These are phyloP conservation scores for Pycnomerus fuliginosus DNA, from an alignment of 2,888 invertebrate genomes.

Conservation along the genomic window DNA sequence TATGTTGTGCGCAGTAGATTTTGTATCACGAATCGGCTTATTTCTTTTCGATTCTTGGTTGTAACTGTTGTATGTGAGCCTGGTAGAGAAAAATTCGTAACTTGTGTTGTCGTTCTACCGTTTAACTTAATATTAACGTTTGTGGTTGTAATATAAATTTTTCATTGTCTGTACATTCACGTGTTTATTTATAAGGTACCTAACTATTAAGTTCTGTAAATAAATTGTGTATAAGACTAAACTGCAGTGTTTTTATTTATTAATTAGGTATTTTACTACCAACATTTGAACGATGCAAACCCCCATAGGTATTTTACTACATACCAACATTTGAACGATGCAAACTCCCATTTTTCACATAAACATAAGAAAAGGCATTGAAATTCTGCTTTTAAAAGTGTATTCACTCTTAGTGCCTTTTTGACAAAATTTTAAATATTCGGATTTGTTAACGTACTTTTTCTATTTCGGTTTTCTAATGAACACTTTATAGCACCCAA, in stretches of 20 bases:
- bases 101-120: conserved; percentile 21
- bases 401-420: too few relatives aligned
- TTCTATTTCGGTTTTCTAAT: too few relatives aligned
- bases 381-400: too few relatives aligned
- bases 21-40: background rate
- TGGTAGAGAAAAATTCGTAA: conserved; percentile 14
- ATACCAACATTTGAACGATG: too few relatives aligned
- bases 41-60: conserved; percentile 16
- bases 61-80: conserved; percentile 22
- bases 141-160: conserved; percentile 34
- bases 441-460: too few relatives aligned
- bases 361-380: too few relatives aligned
- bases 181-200: conserved; percentile 22
- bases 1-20: conserved; percentile 14
- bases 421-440: too few relatives aligned
- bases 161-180: conserved; percentile 33
- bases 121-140: conserved; percentile 23
- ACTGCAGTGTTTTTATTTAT: conserved; percentile 5
- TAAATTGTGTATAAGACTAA: conserved; percentile 10
- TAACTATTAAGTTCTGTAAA: conserved; percentile 30
- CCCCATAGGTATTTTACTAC: too few relatives aligned
- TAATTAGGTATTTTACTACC: too few relatives aligned
- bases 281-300: too few relatives aligned
- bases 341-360: too few relatives aligned
- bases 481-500: too few relatives aligned